Percentiles rank a stretch among this genome's conserved stretches.
Evolutionary conservation across 1,140 invertebrate genomes (phyloP).

Genomic region (Aphaenogaster rudis): DNA sequence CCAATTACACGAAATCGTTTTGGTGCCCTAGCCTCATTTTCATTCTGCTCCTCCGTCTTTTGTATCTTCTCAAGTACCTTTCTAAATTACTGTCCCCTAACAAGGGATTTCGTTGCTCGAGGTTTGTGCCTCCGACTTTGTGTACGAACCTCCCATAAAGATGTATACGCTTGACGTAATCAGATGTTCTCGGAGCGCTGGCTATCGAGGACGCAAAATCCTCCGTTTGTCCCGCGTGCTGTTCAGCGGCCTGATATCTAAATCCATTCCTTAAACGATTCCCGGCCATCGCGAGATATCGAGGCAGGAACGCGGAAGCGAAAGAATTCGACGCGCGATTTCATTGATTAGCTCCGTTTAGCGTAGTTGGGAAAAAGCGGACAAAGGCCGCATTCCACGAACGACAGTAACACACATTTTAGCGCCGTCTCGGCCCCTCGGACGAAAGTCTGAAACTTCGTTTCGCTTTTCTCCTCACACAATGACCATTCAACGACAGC

Average conservation of each 20-base stretch:
- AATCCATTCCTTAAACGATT: neutral
- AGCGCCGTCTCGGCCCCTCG: neutral
- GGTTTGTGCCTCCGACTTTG: neutral
- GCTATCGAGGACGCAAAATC: slow-evolving; percentile 17
- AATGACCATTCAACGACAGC: neutral
- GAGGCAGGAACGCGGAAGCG: slow-evolving; percentile 53
- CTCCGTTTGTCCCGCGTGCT: neutral
- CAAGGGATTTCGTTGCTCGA: neutral
- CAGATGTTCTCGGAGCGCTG: slow-evolving; percentile 5
- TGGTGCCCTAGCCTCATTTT: neutral
- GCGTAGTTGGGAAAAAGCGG: slow-evolving; percentile 31
- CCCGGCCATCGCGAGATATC: neutral
- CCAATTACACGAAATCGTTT: slow-evolving; percentile 1
- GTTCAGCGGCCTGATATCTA: neutral
- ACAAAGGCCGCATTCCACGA: slow-evolving; percentile 46
- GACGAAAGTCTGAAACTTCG: slow-evolving; percentile 7
- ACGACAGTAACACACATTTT: slow-evolving; percentile 20
- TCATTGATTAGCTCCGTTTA: slow-evolving; percentile 21
- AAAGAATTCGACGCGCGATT: slow-evolving; percentile 45
- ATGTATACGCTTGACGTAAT: slow-evolving; percentile 5
- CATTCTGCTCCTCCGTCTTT: neutral
- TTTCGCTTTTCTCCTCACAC: slow-evolving; percentile 26
- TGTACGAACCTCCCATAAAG: neutral
- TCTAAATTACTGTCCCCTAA: slow-evolving; percentile 1
- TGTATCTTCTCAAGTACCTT: neutral